Percentiles rank a stretch among this genome's conserved stretches.
Conservation (phyloP, 2,113 vertebrate species). For the Alectura lathami region DNA sequence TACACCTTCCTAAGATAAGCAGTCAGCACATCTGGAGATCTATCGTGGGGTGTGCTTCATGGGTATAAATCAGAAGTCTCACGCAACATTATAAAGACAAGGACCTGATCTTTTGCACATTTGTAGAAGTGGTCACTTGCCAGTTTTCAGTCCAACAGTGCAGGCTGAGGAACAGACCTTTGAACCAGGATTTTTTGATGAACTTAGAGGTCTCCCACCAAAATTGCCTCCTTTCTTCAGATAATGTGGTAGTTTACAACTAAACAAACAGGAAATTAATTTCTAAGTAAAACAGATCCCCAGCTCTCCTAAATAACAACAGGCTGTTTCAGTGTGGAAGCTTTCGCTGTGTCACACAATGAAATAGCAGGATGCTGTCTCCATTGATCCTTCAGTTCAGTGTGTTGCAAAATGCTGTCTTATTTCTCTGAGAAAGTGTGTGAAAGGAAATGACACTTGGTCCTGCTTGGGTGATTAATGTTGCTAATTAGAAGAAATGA, state of each 20-base stretch:
- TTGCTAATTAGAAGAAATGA: background rate
- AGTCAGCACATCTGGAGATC: background rate
- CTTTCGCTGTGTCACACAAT: background rate
- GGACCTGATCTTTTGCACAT: background rate
- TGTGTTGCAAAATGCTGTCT: background rate
- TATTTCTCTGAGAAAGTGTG: background rate
- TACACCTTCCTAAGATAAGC: background rate
- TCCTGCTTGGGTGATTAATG: background rate
- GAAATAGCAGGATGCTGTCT: background rate
- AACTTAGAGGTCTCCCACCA: background rate
- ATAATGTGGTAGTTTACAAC: background rate
- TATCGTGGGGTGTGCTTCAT: background rate
- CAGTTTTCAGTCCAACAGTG: background rate
- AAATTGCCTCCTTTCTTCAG: background rate
- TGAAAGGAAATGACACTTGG: background rate
- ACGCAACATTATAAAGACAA: background rate
- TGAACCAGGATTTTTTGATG: background rate
- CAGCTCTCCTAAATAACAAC: background rate
- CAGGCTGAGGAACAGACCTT: background rate
- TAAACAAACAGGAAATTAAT: background rate
- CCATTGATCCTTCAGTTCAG: background rate
- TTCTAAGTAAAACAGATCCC: background rate
- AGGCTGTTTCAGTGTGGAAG: background rate
- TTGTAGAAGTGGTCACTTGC: background rate
- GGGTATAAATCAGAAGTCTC: background rate